Base-by-base conservation (phyloP, 2,113 vertebrate genomes). In the Laterallus jamaicensis region DNA sequence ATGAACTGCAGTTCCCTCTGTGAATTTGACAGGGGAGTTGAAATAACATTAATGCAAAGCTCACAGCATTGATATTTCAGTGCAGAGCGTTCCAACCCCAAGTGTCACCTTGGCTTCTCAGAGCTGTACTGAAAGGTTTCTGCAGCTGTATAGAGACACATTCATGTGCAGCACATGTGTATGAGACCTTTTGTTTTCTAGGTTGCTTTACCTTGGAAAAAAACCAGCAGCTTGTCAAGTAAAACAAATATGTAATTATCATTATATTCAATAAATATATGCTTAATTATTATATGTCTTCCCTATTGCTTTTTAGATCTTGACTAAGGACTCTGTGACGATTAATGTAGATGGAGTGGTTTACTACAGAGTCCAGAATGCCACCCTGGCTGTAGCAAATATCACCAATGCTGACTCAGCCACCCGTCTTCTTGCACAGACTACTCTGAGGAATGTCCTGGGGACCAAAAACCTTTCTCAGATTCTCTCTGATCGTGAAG, bases 251-350 rank as follows among this genome's bases (percentile, higher is more conserved):
- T 0, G 0, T 54, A 40, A 50, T 79, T 69, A 52, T 39, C 10
- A 12, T 68, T 56, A 42, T 25, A 32, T 42, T 47, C 22, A 47
- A 39, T 49, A 55, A 44, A 10, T 28, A 14, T 3, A 28, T 62
- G 32, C 29, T 73, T 52, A 32, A 32, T 71, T 49, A n/a, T 44
- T 78, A 20, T 20, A 13, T 68, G 14, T 32, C 40, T 82, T 47
- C 39, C 50, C 32, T 12, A 14, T 64, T 75, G 54, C 22, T 49
- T 35, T 40, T 35, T 56, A 99, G 99, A 98, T 99, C 85, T 95
- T 99, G 96, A 99, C 99, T 25, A 99, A 99, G 96, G 99, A 99
- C 90, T 99, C 99, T 0, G 99, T 99, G 97, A 99, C 99, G 0
- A 60, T 99, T 35, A 99, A 99, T 0, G 99, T 99, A 60, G 99